A percentile compares a stretch with the other conserved stretches of the same genome.
phyloP scores from a whole-genome alignment of 92 coral and sea anemone species.

The Meandrina meandrites region DNA sequence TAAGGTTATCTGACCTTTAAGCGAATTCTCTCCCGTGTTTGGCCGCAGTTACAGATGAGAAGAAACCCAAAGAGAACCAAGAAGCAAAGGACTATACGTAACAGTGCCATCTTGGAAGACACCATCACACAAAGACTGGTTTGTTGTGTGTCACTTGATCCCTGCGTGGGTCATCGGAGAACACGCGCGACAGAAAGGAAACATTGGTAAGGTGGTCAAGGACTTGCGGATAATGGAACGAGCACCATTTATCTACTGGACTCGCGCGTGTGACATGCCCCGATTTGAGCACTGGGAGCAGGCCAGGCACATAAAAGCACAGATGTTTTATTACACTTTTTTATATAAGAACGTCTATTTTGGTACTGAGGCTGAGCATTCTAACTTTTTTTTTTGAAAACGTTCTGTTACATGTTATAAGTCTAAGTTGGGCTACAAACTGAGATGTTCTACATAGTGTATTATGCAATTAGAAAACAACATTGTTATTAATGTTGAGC shows the following conservation, averaged over 20 bases:
- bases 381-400: too few relatives aligned
- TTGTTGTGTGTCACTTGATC: constrained; percentile 10
- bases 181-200: neutral
- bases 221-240: neutral
- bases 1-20: constrained; percentile 22
- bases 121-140: neutral
- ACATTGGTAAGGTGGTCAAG: neutral
- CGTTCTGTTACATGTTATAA: too few relatives aligned
- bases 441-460: too few relatives aligned
- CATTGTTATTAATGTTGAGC: too few relatives aligned
- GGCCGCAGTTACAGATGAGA: neutral
- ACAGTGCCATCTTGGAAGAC: constrained; percentile 25
- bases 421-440: too few relatives aligned
- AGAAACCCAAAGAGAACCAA: neutral
- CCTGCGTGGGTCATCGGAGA: neutral
- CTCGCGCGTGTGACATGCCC: too few relatives aligned
- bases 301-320: too few relatives aligned
- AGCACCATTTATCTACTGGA: neutral
- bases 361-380: too few relatives aligned
- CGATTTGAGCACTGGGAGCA: too few relatives aligned
- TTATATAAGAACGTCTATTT: too few relatives aligned
- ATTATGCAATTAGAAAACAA: too few relatives aligned
- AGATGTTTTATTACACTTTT: too few relatives aligned
- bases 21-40: constrained; percentile 6
- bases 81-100: neutral